A percentile compares a stretch with the other conserved stretches of the same genome.
These are phyloP conservation scores for Cosmia pyralina DNA, from an alignment of 2,888 invertebrate genomes.

Conservation along the genomic window DNA sequence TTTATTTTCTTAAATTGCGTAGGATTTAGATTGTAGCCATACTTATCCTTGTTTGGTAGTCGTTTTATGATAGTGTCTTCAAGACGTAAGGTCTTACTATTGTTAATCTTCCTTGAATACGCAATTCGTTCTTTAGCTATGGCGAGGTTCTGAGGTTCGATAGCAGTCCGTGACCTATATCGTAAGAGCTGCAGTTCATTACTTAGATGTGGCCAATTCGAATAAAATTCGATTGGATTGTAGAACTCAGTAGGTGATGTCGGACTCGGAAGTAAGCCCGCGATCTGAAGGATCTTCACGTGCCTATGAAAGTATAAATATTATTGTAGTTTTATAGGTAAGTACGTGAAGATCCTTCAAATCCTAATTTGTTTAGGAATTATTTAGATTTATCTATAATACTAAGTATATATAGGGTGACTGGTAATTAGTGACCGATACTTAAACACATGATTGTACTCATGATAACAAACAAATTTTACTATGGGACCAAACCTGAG, in stretches of 20 bases:
- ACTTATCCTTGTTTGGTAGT: neutral
- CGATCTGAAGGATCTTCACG: neutral
- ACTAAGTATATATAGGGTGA: too few relatives aligned
- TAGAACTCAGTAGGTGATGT: neutral
- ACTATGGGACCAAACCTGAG: too few relatives aligned
- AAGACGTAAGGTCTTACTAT: neutral
- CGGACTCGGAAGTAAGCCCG: neutral
- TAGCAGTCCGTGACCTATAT: neutral
- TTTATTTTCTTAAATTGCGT: neutral
- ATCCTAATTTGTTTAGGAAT: neutral
- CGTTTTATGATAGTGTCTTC: neutral
- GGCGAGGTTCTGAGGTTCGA: neutral
- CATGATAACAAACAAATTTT: too few relatives aligned
- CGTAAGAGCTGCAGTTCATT: conserved; percentile 7
- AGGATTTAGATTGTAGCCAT: too few relatives aligned
- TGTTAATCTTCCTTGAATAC: neutral
- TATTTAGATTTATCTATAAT: neutral
- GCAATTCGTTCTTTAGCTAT: neutral
- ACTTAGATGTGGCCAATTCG: neutral
- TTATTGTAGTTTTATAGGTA: neutral
- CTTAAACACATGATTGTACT: too few relatives aligned
- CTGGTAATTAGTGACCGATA: too few relatives aligned
- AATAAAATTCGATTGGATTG: conserved; percentile 7
- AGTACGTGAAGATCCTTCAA: neutral
- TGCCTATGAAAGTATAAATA: neutral